A percentile compares a stretch with the other conserved stretches of the same genome.
Conservation (phyloP, 2,888 invertebrate genomes). For the Antheraea assamensis region DNA sequence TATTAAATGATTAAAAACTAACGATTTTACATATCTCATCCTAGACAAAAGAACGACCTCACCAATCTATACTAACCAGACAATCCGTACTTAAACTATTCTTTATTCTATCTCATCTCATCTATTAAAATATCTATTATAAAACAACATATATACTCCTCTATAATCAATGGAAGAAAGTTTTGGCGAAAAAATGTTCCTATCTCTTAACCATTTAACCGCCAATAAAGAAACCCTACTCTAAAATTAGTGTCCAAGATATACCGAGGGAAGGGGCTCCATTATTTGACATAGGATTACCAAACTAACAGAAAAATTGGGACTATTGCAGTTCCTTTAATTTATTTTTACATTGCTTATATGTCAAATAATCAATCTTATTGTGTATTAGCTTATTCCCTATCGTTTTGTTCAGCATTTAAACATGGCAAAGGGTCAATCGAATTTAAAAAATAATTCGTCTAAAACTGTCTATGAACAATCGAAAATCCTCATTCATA, state of each 20-base stretch:
- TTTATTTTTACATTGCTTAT: neutral
- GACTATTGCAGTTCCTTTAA: neutral
- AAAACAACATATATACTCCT: constrained; percentile 20
- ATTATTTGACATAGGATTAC: neutral
- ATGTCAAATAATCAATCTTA: neutral
- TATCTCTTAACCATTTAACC: constrained; percentile 6
- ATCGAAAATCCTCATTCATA: too few relatives aligned
- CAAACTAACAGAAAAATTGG: neutral
- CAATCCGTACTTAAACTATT: neutral
- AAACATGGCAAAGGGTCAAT: too few relatives aligned
- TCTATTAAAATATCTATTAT: constrained; percentile 19
- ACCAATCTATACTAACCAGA: neutral
- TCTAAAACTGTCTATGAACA: too few relatives aligned
- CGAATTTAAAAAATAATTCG: too few relatives aligned
- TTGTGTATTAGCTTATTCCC: neutral
- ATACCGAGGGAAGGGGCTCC: neutral
- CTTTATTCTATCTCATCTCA: constrained; percentile 1
- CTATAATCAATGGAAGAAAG: constrained; percentile 51
- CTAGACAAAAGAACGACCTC: neutral
- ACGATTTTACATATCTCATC: neutral
- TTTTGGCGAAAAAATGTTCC: constrained; percentile 65
- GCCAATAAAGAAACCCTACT: neutral
- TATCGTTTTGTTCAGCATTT: too few relatives aligned
- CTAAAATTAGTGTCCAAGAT: neutral
- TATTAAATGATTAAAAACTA: neutral